Base-by-base conservation (phyloP, 1,140 invertebrate species). In the Brachionus rotundiformis region DNA sequence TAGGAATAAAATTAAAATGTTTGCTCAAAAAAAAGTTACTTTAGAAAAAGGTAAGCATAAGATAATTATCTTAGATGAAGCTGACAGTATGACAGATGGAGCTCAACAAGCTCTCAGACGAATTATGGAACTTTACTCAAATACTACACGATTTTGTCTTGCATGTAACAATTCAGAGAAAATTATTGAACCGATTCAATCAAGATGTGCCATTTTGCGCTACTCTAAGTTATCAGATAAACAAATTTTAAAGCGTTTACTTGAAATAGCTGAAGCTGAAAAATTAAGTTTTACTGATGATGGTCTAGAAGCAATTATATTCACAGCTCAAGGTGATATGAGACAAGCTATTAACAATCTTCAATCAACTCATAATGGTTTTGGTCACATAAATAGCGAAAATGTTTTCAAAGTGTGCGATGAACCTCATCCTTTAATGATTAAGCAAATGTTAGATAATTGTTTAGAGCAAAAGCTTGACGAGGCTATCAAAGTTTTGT, bases 361-460 rank as follows among this genome's bases (percentile, higher is more conserved):
- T 27, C 98, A 99, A 88, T 96, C 96, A 2, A 99, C 97, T 0
- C 91, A 91, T 54, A 95, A 98, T 88, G 96, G 96, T 27, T 98
- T 98, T 90, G 92, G 92, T 4, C 91, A 93, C 85, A 92, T 99
- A 1, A 96, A 92, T 83, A 92, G 92, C 82, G 93, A 95, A 85
- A 96, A 98, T 91, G 97, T 99, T n/a, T 99, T 98, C 85, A 99
- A 98, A 90, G 96, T 99, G 13, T 99, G 98, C 87, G 98, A 99
- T 89, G 96, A 99, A 87, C 97, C 98, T 0, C 96, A 99, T 90
- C 98, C 98, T 6, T 89, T 97, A 82, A 86, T 96, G 0, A 92
- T 99, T 8, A 93, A 94, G 87, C 92, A 93, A 83, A 98, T 99
- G 95, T 88, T 99, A 68, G 91, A 94, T 80, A 90, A 92, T 84